Conservation (phyloP, 2,797 vertebrate genomes). For the Otus scops region DNA sequence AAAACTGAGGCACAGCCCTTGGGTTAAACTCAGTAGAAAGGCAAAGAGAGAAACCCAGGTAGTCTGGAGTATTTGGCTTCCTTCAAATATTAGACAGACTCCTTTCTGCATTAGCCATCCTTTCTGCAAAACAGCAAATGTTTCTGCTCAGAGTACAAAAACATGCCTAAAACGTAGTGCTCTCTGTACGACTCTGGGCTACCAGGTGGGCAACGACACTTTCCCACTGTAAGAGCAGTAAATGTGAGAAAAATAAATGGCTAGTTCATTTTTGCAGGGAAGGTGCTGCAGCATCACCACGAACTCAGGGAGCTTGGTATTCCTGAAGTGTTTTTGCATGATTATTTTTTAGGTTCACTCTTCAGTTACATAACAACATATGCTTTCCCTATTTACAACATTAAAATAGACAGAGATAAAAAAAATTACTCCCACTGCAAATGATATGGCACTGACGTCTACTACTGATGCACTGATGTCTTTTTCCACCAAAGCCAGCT, state of each 20-base stretch:
- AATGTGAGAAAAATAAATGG: not conserved
- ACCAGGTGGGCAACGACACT: not conserved
- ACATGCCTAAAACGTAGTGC: not conserved
- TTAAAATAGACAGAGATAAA: not conserved
- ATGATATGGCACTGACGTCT: not conserved
- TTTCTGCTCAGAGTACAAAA: not conserved
- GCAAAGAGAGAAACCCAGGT: not conserved
- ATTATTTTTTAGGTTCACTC: not conserved
- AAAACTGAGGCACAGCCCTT: not conserved
- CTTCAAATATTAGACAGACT: not conserved
- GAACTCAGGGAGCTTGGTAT: not conserved
- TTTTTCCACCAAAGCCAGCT: not conserved
- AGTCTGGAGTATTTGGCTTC: not conserved
- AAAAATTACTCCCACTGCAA: not conserved
- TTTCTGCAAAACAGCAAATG: not conserved
- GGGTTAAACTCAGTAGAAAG: not conserved
- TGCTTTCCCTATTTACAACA: not conserved
- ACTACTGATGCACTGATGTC: not conserved
- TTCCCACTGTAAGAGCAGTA: not conserved
- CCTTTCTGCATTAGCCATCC: not conserved
- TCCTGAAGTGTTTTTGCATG: not conserved
- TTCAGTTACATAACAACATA: constrained; percentile 22
- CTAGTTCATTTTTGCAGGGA: not conserved
- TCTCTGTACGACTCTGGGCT: not conserved
- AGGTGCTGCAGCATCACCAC: not conserved